A percentile compares a stretch with the other conserved stretches of the same genome.
Conservation (phyloP, 2,113 vertebrate species). For the Ceyx cyanopectus region DNA sequence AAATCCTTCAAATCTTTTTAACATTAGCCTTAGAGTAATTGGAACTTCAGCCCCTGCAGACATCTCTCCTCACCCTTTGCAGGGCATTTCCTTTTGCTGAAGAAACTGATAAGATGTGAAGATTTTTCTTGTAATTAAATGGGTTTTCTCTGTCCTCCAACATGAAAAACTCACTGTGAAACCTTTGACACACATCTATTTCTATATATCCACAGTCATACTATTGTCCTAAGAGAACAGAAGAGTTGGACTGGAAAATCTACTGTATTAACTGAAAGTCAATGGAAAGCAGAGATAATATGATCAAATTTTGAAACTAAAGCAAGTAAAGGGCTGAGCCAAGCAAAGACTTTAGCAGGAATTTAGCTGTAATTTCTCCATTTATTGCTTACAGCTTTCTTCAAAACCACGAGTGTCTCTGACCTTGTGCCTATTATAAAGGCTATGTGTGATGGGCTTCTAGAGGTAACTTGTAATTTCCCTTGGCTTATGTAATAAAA, state of each 20-base stretch:
- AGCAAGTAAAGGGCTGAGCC: background rate
- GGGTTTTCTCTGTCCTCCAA: background rate
- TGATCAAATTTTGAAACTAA: background rate
- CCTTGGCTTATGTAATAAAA: background rate
- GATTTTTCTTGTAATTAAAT: background rate
- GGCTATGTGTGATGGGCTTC: background rate
- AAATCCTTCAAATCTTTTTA: background rate
- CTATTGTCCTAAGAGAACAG: background rate
- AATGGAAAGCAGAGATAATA: background rate
- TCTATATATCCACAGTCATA: background rate
- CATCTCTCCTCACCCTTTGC: background rate
- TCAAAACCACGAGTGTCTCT: background rate
- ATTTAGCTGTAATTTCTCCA: background rate
- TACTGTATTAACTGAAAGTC: background rate
- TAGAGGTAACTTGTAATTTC: background rate
- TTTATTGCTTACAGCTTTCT: slow-evolving; percentile 10
- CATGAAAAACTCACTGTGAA: background rate
- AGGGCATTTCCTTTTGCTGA: background rate
- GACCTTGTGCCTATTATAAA: background rate
- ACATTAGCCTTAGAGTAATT: background rate
- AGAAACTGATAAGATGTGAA: background rate
- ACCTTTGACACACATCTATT: background rate
- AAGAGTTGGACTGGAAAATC: background rate
- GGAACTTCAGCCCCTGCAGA: background rate
- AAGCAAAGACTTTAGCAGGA: background rate